Base-by-base conservation (phyloP, 1,140 invertebrate species). In the Diorhabda sublineata region DNA sequence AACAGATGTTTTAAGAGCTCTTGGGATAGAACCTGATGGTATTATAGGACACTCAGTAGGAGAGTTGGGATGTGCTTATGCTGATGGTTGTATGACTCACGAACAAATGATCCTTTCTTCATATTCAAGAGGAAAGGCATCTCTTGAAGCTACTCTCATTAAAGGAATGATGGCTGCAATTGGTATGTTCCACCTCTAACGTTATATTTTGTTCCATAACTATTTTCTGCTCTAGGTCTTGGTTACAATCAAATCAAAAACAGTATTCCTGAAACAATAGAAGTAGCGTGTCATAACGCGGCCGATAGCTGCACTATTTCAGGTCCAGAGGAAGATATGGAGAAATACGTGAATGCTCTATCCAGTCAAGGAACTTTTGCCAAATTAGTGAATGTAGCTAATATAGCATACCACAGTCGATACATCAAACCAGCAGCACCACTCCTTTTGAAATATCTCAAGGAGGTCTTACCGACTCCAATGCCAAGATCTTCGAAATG, bases 31-130 rank as follows among this genome's bases (percentile, higher is more conserved):
- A 69, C 88, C 90, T 3, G 92, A 96, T 81, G 92, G 90, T 52
- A 91, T 96, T 61, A 88, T 97, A 76, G 94, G 88, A 3, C 94
- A 96, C 79, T 95, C 93, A n/a, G 92, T 92, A 2, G 92, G 92
- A 42, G 92, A 94, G 82, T 79, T 94, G n/a, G 93, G 92, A 3
- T 96, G 94, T 82, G 92, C 90, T 11, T 97, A 97, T 84, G 92
- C 92, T 56, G 94, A 96, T 82, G 92, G 91, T 2, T 91, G 90
- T 67, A 85, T 96, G 67, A 93, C 92, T 5, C 86, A 88, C 3
- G 91, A 95, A 78, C 89, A 97, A 82, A 92, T 92, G 81, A 88
- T 96, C 64, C 76, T 94, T 7, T 85, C 90, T 41, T 89, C 94
- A 7, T 97, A 96, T 81, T 95, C 89, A 74, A 84, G 95, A 82